These are phyloP conservation scores for Epirrita christyi DNA, from an alignment of 2,888 invertebrate species.

Conservation along the genomic window DNA sequence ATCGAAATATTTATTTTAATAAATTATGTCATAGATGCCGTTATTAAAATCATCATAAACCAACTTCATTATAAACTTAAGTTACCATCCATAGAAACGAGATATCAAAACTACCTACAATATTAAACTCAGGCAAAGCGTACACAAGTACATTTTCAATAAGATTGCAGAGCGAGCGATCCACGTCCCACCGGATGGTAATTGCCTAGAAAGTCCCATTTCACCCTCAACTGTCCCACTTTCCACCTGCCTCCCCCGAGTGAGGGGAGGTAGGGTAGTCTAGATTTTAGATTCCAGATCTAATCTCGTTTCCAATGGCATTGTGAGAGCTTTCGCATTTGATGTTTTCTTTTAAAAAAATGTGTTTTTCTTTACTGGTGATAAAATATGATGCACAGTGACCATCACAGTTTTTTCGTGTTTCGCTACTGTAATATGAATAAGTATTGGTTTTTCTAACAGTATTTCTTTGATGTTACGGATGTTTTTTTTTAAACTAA, in stretches of 20 bases:
- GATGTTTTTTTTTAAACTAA: too few species aligned
- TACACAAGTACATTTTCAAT: conserved; percentile 47
- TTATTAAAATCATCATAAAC: not conserved
- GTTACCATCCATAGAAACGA: conserved; percentile 9
- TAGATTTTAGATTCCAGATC: conserved; percentile 64
- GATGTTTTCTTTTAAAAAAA: conserved; percentile 22
- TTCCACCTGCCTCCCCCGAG: conserved; percentile 34
- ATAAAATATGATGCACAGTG: too few species aligned
- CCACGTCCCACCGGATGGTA: conserved; percentile 62
- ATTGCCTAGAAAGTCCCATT: conserved; percentile 77
- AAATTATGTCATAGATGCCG: too few species aligned
- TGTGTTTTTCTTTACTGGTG: too few species aligned
- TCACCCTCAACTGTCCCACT: conserved; percentile 43
- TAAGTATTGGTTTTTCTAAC: too few species aligned
- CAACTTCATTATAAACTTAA: conserved; percentile 5
- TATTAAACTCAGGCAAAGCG: conserved; percentile 27
- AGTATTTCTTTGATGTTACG: too few species aligned
- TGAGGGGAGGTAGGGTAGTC: conserved; percentile 38
- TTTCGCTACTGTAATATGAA: too few species aligned
- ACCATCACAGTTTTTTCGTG: too few species aligned
- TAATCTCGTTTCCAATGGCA: conserved; percentile 61
- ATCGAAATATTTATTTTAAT: too few species aligned
- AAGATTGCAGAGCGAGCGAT: conserved; percentile 49
- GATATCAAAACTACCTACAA: conserved; percentile 25
- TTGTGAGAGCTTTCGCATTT: conserved; percentile 37